Conservation (phyloP, 2,888 invertebrate species). For the Caenorhabditis panamensis region DNA sequence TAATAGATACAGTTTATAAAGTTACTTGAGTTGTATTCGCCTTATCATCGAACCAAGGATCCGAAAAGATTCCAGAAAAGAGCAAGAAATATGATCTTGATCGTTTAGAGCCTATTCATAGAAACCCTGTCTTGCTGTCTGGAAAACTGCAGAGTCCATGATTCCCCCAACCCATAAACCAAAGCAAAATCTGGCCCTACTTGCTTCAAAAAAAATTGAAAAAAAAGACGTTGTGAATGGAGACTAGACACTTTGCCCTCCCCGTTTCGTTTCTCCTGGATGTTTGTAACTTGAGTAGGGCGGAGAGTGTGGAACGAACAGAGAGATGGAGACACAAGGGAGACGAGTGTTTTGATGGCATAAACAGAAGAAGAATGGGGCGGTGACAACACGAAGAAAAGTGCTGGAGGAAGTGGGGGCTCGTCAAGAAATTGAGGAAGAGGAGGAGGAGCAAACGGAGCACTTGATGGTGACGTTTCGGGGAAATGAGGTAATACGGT, state of each 20-base stretch:
- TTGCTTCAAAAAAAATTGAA: conserved; percentile 15
- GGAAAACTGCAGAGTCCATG: too few species aligned
- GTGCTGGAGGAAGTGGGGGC: conserved; percentile 21
- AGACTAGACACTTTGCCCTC: neutral
- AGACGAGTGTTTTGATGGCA: conserved; percentile 47
- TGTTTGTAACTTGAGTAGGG: conserved; percentile 57
- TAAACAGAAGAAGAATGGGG: conserved; percentile 9
- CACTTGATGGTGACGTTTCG: neutral
- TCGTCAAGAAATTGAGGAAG: conserved; percentile 7
- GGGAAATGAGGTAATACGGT: neutral
- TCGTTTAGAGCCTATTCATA: too few species aligned
- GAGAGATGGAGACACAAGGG: conserved; percentile 37
- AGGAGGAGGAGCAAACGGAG: conserved; percentile 1
- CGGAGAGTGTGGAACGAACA: conserved; percentile 31
- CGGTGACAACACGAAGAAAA: conserved; percentile 17
- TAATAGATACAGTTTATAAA: too few species aligned
- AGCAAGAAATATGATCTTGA: neutral
- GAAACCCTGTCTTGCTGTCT: too few species aligned
- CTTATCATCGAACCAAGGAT: too few species aligned
- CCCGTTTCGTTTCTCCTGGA: conserved; percentile 11
- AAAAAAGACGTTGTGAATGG: too few species aligned
- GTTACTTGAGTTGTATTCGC: too few species aligned
- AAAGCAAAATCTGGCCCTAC: neutral
- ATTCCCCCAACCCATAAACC: too few species aligned
- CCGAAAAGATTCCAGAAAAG: neutral